Evolutionary conservation across 2,888 invertebrate species (phyloP).

Genomic region (Drosophila planitibia): DNA sequence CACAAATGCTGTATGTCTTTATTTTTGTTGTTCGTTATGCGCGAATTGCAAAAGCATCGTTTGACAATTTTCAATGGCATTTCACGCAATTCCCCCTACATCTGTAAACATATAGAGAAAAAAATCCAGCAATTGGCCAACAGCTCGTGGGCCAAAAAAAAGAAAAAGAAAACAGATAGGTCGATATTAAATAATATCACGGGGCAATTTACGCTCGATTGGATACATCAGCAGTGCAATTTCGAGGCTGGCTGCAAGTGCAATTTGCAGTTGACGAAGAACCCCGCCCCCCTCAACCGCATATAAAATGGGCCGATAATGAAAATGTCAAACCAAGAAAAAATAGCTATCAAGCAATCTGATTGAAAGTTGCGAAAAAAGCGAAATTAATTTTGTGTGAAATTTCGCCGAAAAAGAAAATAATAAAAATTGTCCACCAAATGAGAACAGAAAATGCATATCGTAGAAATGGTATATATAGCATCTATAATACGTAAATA

Average conservation of each 20-base stretch:
- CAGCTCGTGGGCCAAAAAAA: slow-evolving; percentile 5
- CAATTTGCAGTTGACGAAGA: slow-evolving; percentile 52
- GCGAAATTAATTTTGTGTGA: slow-evolving; percentile 41
- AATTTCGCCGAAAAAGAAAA: slow-evolving; percentile 15
- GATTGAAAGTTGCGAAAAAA: slow-evolving; percentile 39
- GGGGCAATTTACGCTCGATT: slow-evolving; percentile 70
- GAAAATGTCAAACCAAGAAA: slow-evolving; percentile 58
- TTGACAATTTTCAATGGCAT: slow-evolving; percentile 53
- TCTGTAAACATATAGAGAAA: slow-evolving; percentile 37
- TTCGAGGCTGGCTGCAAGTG: slow-evolving; percentile 21
- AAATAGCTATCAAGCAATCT: slow-evolving; percentile 60
- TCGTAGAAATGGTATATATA: not conserved
- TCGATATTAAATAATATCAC: slow-evolving; percentile 71
- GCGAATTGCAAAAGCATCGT: not conserved
- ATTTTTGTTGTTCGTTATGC: not conserved
- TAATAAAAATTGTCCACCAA: not conserved
- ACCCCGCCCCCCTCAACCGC: not conserved
- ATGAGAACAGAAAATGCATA: not conserved
- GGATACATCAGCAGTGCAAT: slow-evolving; percentile 51
- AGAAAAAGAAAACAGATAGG: slow-evolving; percentile 8
- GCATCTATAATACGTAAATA: not conserved
- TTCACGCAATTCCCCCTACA: slow-evolving; percentile 38
- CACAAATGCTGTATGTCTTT: not conserved
- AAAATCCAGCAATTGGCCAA: slow-evolving; percentile 34
- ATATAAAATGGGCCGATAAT: slow-evolving; percentile 38